These are phyloP conservation scores for Anableps anableps DNA, from an alignment of 2,797 vertebrate species.

Conservation along the genomic window DNA sequence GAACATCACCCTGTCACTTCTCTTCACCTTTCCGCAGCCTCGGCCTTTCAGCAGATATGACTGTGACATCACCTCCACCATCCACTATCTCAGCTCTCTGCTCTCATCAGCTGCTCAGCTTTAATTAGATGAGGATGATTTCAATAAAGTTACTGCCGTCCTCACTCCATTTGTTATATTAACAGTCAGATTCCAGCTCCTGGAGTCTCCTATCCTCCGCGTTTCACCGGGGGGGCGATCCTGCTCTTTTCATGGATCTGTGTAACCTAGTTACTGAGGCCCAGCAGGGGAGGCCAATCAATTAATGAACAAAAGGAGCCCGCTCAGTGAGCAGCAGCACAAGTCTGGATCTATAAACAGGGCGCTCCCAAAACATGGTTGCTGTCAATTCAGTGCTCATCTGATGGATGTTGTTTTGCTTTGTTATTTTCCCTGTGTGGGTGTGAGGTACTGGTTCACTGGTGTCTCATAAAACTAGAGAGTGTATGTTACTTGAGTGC, in stretches of 20 bases:
- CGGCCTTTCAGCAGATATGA: conserved; percentile 40
- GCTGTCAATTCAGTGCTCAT: conserved; percentile 66
- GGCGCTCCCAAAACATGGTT: conserved; percentile 70
- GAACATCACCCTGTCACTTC: conserved; percentile 20
- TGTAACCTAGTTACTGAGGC: conserved; percentile 82
- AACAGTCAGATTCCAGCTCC: conserved; percentile 71
- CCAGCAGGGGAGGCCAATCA: conserved; percentile 80
- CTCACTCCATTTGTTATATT: conserved; percentile 81
- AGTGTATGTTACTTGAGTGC: conserved; percentile 32
- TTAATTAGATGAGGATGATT: conserved; percentile 79
- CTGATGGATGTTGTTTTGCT: conserved; percentile 75
- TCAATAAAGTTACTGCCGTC: conserved; percentile 76
- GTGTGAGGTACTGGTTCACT: conserved; percentile 14
- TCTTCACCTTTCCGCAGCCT: conserved; percentile 51
- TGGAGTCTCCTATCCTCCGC: conserved; percentile 55
- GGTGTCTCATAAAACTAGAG: conserved; percentile 18
- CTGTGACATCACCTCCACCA: conserved; percentile 58
- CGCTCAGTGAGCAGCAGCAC: conserved; percentile 68
- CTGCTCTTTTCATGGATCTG: conserved; percentile 72
- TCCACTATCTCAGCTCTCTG: conserved; percentile 13
- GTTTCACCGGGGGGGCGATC: conserved; percentile 61
- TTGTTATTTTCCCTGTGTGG: conserved; percentile 49
- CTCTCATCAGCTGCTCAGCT: conserved; percentile 69
- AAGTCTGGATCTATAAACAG: conserved; percentile 74
- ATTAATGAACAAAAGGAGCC: conserved; percentile 82